Evolutionary conservation across 2,113 vertebrate species (phyloP).

Genomic region (Gobius niger): DNA sequence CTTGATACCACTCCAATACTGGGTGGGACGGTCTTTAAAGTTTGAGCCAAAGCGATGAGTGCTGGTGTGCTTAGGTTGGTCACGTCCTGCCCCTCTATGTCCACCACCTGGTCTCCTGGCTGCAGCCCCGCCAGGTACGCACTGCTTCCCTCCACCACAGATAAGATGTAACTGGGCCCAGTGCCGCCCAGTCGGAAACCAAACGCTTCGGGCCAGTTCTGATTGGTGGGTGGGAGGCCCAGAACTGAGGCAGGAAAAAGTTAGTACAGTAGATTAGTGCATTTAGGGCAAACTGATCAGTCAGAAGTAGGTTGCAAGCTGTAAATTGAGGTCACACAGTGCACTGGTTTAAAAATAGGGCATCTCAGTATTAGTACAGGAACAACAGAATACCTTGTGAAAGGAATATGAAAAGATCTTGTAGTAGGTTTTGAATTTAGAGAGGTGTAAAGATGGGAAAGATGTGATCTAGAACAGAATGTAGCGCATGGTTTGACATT

Average conservation of each 20-base stretch:
- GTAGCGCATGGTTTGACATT: conserved; percentile 36
- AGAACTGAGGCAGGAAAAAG: conserved; percentile 63
- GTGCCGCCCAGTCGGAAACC: conserved; percentile 88
- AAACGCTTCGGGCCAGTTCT: conserved; percentile 95
- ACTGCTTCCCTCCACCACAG: conserved; percentile 90
- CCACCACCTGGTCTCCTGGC: conserved; percentile 92
- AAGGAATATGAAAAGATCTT: not conserved
- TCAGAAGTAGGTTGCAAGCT: conserved; percentile 23
- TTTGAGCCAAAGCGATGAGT: conserved; percentile 81
- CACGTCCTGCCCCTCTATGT: conserved; percentile 91
- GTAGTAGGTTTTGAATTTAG: not conserved
- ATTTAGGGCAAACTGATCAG: conserved; percentile 12
- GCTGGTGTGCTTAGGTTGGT: conserved; percentile 81
- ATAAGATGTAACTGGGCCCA: conserved; percentile 91
- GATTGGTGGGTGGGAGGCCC: conserved; percentile 84
- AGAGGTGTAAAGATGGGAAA: conserved; percentile 1
- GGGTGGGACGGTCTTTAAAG: conserved; percentile 86
- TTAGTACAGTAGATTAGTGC: not conserved
- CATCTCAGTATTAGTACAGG: conserved; percentile 25
- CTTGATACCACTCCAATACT: conserved; percentile 94
- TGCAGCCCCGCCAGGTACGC: conserved; percentile 87
- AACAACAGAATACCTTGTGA: conserved; percentile 15
- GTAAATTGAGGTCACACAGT: conserved; percentile 46
- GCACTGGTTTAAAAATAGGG: conserved; percentile 44
- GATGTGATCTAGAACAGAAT: conserved; percentile 42